Evolutionary conservation across 30 jellyfish, hydroid and myxozoan genomes (phyloP).

Genomic region (Catostylus mosaicus): DNA sequence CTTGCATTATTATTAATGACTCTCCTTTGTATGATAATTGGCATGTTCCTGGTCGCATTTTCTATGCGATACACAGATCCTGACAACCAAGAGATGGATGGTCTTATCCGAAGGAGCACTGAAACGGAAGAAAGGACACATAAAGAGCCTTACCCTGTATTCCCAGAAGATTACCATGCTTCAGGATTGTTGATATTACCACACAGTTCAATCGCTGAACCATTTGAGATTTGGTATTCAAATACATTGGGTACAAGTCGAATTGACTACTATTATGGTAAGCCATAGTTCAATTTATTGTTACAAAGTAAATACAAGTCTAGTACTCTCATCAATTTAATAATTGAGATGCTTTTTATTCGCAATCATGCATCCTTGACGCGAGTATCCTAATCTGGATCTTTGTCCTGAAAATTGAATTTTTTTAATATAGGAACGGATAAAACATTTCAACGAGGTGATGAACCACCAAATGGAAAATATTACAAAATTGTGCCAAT

Average conservation of each 20-base stretch:
- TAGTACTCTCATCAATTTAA: no score
- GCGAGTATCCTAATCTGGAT: no score
- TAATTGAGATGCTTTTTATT: no score
- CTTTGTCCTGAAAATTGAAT: no score
- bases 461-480: slow-evolving; percentile 76
- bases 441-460: slow-evolving; percentile 94
- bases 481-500: slow-evolving; percentile 90
- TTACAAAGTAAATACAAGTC: not conserved
- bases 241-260: slow-evolving; percentile 79
- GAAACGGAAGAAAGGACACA: not conserved
- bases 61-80: slow-evolving; percentile 26
- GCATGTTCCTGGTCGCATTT: slow-evolving; percentile 50
- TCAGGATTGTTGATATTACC: slow-evolving; percentile 93
- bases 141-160: slow-evolving; percentile 67
- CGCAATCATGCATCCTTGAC: no score
- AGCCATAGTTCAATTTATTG: slow-evolving; percentile 1
- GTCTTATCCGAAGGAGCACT: slow-evolving; percentile 3
- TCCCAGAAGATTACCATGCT: slow-evolving; percentile 91
- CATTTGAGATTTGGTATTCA: slow-evolving; percentile 97
- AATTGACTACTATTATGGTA: slow-evolving; percentile 95
- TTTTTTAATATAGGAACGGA: slow-evolving; percentile 71
- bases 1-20: slow-evolving; percentile 27
- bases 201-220: slow-evolving; percentile 96
- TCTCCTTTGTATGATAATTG: slow-evolving; percentile 33
- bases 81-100: slow-evolving; percentile 2